Percentiles rank a stretch among this genome's conserved stretches.
Evolutionary conservation across 2,888 invertebrate genomes (phyloP).

Genomic region (Caenorhabditis sp.): DNA sequence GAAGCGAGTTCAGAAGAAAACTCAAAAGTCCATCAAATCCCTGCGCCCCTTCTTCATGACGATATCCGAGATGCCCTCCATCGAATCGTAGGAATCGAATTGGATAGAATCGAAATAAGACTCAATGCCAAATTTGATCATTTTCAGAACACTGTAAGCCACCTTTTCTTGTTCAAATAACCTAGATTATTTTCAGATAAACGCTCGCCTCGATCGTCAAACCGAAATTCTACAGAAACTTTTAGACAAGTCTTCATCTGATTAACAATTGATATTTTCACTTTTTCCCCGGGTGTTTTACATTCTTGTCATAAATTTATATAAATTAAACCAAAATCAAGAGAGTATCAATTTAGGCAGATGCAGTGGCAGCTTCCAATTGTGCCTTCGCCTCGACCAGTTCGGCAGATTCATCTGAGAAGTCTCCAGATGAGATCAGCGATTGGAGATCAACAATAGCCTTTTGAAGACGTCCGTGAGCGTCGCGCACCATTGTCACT

Average conservation of each 20-base stretch:
- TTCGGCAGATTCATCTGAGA: conserved; percentile 42
- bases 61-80: conserved; percentile 61
- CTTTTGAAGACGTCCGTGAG: conserved; percentile 53
- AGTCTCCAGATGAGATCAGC: conserved; percentile 12
- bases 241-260: conserved; percentile 6
- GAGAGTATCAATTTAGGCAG: conserved; percentile 36
- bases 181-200: conserved; percentile 16
- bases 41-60: conserved; percentile 25
- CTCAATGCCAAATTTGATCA: conserved; percentile 56
- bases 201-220: conserved; percentile 28
- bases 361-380: conserved; percentile 22
- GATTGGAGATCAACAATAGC: conserved; percentile 52
- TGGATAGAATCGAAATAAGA: conserved; percentile 68
- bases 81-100: conserved; percentile 67
- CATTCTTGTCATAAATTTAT: background rate
- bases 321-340: background rate
- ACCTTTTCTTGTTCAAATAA: background rate
- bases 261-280: background rate
- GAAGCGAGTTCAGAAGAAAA: background rate
- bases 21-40: background rate
- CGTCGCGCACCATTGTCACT: conserved; percentile 69
- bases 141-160: conserved; percentile 18
- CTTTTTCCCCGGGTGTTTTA: background rate
- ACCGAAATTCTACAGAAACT: conserved; percentile 18
- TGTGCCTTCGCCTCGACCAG: conserved; percentile 46